A percentile compares a stretch with the other conserved stretches of the same genome.
phyloP scores from a whole-genome alignment of 1,140 invertebrate genomes.

The Hestina assimilis region DNA sequence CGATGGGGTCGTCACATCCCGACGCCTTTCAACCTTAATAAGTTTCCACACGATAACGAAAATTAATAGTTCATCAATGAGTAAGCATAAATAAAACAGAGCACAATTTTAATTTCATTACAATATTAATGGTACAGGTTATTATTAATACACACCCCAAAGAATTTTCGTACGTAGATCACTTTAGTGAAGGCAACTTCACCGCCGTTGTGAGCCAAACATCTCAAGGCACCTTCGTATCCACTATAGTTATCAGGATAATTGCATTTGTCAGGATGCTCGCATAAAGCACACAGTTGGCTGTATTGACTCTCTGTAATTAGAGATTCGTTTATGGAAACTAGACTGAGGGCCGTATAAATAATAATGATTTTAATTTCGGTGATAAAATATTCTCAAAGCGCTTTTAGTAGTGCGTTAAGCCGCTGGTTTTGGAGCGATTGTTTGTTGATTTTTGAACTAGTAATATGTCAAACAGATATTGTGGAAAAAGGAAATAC shows the following conservation, averaged over 20 bases:
- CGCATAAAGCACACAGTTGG: slow-evolving; percentile 86
- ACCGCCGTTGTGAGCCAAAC: slow-evolving; percentile 87
- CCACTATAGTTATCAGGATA: slow-evolving; percentile 90
- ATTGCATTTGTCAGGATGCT: slow-evolving; percentile 85
- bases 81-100: neutral
- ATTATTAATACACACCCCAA: slow-evolving; percentile 78
- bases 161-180: slow-evolving; percentile 87
- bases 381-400: no score
- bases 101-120: neutral
- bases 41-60: neutral
- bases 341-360: no score
- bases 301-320: slow-evolving; percentile 83
- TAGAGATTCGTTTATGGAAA: neutral
- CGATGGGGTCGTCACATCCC: no score
- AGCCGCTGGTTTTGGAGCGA: no score
- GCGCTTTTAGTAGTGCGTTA: no score
- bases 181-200: slow-evolving; percentile 92
- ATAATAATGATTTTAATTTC: no score
- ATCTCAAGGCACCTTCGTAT: slow-evolving; percentile 90
- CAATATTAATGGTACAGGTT: no score
- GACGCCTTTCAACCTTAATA: neutral
- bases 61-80: neutral
- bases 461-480: no score
- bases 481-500: no score
- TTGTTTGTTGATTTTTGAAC: no score